Base-by-base conservation (phyloP, 2,888 invertebrate genomes). In the Eupeodes luniger region DNA sequence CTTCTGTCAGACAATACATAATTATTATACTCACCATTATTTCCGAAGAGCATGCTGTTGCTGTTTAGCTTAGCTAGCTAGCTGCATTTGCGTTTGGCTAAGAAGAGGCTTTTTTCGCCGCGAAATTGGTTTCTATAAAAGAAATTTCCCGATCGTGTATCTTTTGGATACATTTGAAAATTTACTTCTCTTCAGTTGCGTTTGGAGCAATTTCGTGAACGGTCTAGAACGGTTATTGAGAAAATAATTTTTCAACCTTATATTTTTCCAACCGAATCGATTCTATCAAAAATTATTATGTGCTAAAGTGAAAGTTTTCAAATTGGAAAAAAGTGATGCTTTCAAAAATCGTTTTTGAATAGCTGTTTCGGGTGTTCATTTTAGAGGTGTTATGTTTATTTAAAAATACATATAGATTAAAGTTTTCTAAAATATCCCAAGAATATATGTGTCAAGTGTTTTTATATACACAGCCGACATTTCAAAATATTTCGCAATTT, bases 161-260 rank as follows among this genome's bases (percentile, higher is more conserved):
- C 78, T 88, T 88, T 85, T 78, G 69, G 81, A 85, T 78, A 85
- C 70, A 66, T 62, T 81, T 40, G 66, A 75, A 40, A 69, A n/a
- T 67, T 75, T 53, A 67, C 40, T 64, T 80, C 85, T 81, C 81
- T 77, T 88, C 75, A 88, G 88, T 88, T 88, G 88, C 81, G 85
- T 88, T 88, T 85, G 81, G 75, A 88, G 77, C 85, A 88, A 85
- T 78, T 85, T 88, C 88, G 85, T 85, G 88, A 69, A 81, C 81
- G 88, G 88, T 88, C 69, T 81, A 81, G 9, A 81, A 88, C 85
- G 81, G 81, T 85, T 69, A 81, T 80, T 11, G 16, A 72, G 66
- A 27, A 64, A 44, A 16, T 51, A 27, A 27, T 69, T 57, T 64
- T 72, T 55, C 40, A 27, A 70, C 27, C 27, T 27, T 64, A 76